Evolutionary conservation across 1,140 invertebrate species (phyloP), one percentile per base, ranked within the genome.

Genomic region (Procambarus virginalis): DNA sequence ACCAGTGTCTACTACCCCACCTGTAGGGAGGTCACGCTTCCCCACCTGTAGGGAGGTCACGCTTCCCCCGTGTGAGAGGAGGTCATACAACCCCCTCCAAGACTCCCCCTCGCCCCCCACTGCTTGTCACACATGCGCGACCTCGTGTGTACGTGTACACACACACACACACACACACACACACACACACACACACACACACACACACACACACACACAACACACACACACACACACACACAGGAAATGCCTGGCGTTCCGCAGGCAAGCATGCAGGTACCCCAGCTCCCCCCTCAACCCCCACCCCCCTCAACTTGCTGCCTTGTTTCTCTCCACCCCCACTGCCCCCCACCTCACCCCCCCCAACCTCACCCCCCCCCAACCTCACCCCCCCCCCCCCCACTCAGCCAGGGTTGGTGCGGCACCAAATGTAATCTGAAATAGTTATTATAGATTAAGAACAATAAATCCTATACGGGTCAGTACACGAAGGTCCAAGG

Each of bases 241-340:
- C 79, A 81, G 79, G 79, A 81, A 81, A 81, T 81, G 79, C 79
- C 79, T 12, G 51, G 79, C 79, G 14, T 3, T 81, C 79, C 79
- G 60, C n/a, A 81, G 79, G 22, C 20, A 60, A 48, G 79, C 79
- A 81, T 81, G 79, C 79, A 81, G 79, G 79, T 81, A 81, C 79
- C 51, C 51, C 51, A 4, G 4, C 79, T 1, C 17, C 76, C 8
- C 45, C 20, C 75, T 22, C 20, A 45, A 5, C 77, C 46, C 6
- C 49, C 17, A 9, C 49, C 77, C 77, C 8, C 22, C 0, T 10
- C n/a, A 22, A 58, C n/a, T 55, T 58, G 46, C 51, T n/a, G 51
- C 51, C 46, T 46, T 3, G 55, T 14, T 45, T 55, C 6, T 45
- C 5, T 14, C 34, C 22, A 0, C 48, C 3, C 8, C 75, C 3